Conservation (phyloP, 2,797 vertebrate species). For the Manis javanica region DNA sequence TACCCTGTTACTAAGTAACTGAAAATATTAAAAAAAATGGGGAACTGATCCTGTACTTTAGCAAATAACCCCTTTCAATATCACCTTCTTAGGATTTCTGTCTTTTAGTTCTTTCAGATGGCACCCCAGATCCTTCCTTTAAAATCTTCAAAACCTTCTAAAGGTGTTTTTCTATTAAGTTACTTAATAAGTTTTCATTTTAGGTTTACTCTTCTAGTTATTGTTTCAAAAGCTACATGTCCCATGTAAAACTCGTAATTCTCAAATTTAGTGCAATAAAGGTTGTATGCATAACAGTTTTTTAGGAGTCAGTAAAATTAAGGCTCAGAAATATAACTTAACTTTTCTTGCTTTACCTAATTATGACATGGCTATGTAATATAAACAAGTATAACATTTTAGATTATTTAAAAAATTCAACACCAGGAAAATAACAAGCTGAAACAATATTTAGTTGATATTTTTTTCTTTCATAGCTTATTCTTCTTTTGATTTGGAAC, state of each 20-base stretch:
- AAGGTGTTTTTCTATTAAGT: not conserved
- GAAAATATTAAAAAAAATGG: not conserved
- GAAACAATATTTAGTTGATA: not conserved
- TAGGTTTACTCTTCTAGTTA: not conserved
- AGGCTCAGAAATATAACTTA: not conserved
- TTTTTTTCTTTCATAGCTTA: not conserved
- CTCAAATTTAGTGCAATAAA: not conserved
- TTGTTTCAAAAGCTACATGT: not conserved
- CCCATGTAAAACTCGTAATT: not conserved
- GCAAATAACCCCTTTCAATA: not conserved
- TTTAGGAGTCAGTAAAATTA: not conserved
- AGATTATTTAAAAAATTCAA: not conserved
- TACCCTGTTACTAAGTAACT: not conserved
- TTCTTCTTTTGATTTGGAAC: slow-evolving; percentile 7
- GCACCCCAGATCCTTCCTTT: not conserved
- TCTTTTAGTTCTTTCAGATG: not conserved
- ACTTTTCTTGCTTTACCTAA: not conserved
- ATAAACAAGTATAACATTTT: not conserved
- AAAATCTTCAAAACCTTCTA: not conserved
- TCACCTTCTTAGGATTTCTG: not conserved
- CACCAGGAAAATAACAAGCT: not conserved
- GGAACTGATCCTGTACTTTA: not conserved
- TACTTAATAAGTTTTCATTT: not conserved
- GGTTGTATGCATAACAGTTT: not conserved
- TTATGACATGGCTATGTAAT: not conserved